Evolutionary conservation across 2,113 vertebrate genomes (phyloP).

Genomic region (Saguinus midas): DNA sequence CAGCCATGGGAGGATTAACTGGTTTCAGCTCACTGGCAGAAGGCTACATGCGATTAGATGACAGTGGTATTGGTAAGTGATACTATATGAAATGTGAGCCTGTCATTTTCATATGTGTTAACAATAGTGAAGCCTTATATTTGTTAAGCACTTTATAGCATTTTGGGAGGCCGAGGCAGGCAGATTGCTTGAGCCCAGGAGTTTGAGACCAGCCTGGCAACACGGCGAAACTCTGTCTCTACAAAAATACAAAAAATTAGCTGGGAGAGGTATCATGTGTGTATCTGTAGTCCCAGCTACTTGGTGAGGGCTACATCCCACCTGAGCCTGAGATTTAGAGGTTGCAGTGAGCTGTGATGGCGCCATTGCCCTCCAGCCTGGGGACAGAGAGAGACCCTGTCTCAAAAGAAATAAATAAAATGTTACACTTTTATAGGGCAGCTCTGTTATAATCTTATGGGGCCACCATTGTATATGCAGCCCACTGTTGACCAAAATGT

Average conservation of each 20-base stretch:
- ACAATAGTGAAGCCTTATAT: not conserved
- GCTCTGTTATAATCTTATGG: not conserved
- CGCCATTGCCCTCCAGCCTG: no score
- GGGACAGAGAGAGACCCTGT: no score
- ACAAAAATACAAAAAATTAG: no score
- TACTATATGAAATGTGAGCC: not conserved
- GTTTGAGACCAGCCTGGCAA: no score
- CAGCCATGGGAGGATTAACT: constrained; percentile 93
- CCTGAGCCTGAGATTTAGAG: no score
- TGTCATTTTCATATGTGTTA: not conserved
- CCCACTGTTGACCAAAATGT: not conserved
- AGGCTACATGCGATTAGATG: constrained; percentile 89
- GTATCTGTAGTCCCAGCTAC: no score
- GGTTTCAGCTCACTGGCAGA: constrained; percentile 93
- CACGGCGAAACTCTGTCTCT: no score
- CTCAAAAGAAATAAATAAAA: not conserved
- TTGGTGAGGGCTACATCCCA: no score
- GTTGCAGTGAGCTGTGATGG: no score
- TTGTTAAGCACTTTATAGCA: constrained; percentile 7
- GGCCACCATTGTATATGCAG: not conserved
- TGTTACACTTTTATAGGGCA: not conserved
- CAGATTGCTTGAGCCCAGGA: no score
- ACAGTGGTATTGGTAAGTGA: constrained; percentile 85
- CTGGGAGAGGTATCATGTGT: no score
- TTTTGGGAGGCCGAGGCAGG: no score